phyloP scores from a whole-genome alignment of 1,140 invertebrate genomes.

The Panagrolaimus sp. region DNA sequence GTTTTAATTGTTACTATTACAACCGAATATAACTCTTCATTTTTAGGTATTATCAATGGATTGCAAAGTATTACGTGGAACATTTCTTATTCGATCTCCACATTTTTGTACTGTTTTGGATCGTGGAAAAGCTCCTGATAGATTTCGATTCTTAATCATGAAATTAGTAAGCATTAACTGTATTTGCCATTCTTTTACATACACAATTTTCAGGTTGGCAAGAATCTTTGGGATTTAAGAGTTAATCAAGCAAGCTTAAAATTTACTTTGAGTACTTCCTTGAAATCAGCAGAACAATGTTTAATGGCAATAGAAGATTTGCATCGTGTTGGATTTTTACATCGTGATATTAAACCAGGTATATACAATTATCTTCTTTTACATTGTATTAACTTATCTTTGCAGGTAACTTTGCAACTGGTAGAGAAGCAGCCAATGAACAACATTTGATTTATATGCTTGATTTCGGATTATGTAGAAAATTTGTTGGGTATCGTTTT shows the following conservation, averaged over 20 bases:
- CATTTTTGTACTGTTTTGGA: conserved; percentile 24
- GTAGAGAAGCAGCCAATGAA: not conserved
- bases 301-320: conserved; percentile 36
- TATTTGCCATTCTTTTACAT: not conserved
- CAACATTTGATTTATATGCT: conserved; percentile 18
- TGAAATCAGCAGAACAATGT: conserved; percentile 26
- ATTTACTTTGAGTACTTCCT: conserved; percentile 29
- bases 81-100: not conserved
- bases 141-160: conserved; percentile 30
- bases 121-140: conserved; percentile 28
- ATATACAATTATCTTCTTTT: too few relatives aligned
- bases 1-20: not conserved
- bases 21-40: not conserved
- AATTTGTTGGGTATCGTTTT: conserved; percentile 18
- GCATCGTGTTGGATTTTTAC: conserved; percentile 28
- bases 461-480: conserved; percentile 20
- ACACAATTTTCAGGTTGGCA: conserved; percentile 22
- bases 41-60: conserved; percentile 23
- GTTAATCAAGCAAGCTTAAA: conserved; percentile 15
- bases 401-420: conserved; percentile 15
- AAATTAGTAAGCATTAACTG: conserved; percentile 21
- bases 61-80: conserved; percentile 17
- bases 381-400: too few relatives aligned
- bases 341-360: conserved; percentile 22
- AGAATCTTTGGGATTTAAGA: conserved; percentile 32